phyloP scores from a whole-genome alignment of 92 coral and sea anemone genomes.

The Palythoa heliodiscus region DNA sequence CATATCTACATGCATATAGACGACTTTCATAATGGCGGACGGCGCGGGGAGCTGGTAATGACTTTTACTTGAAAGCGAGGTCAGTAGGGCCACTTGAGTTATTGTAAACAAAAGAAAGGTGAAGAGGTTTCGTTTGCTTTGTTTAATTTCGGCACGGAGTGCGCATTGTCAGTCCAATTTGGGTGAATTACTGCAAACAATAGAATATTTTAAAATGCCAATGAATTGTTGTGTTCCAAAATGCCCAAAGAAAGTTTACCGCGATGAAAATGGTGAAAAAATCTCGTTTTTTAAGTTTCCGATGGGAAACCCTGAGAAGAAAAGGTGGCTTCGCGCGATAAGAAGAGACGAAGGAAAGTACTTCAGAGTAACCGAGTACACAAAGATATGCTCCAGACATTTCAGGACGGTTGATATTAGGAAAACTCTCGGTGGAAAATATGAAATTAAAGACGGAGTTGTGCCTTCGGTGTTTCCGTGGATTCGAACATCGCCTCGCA shows the following conservation, averaged over 20 bases:
- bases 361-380: slow-evolving; percentile 41
- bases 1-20: background rate
- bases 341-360: slow-evolving; percentile 57
- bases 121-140: too few species aligned
- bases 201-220: slow-evolving; percentile 21
- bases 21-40: background rate
- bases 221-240: slow-evolving; percentile 53
- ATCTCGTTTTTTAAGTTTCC: slow-evolving; percentile 59
- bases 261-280: slow-evolving; percentile 47
- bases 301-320: slow-evolving; percentile 22
- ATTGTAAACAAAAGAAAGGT: too few species aligned
- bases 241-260: slow-evolving; percentile 50
- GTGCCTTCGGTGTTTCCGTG: slow-evolving; percentile 55
- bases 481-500: slow-evolving; percentile 49
- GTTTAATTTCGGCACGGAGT: too few species aligned
- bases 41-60: background rate
- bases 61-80: background rate
- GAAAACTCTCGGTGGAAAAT: slow-evolving; percentile 43
- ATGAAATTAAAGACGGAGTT: slow-evolving; percentile 24
- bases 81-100: too few species aligned
- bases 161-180: too few species aligned
- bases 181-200: too few species aligned
- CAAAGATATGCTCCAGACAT: slow-evolving; percentile 54
- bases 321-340: slow-evolving; percentile 50
- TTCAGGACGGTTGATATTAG: slow-evolving; percentile 39